Evolutionary conservation across 1,140 invertebrate species (phyloP).

Genomic region (Ditylenchus dipsaci): DNA sequence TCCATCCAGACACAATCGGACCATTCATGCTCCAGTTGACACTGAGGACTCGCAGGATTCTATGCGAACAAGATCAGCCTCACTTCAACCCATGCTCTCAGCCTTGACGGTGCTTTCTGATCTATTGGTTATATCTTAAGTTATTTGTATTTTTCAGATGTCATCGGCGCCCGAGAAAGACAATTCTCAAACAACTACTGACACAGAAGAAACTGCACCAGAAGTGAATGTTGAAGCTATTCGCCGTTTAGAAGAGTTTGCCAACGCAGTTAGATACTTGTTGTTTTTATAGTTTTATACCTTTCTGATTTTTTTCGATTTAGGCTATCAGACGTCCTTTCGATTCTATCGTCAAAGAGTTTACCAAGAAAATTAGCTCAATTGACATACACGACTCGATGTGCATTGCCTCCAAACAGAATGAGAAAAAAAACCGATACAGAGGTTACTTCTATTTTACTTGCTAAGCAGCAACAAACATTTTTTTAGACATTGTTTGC

Average conservation of each 20-base stretch:
- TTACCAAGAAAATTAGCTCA: not conserved
- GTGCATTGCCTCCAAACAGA: not conserved
- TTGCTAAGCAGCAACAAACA: not conserved
- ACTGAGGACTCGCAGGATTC: not conserved
- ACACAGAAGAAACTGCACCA: not conserved
- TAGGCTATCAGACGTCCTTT: not conserved
- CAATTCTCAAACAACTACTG: not conserved
- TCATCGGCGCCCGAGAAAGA: not conserved
- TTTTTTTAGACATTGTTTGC: constrained; percentile 15
- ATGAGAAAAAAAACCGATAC: not conserved
- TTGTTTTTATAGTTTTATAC: not conserved
- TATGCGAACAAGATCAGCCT: not conserved
- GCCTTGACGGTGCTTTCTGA: not conserved
- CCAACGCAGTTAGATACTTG: not conserved
- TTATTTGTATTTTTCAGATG: not conserved
- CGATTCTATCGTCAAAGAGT: not conserved
- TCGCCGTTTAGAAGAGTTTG: not conserved
- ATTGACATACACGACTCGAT: not conserved
- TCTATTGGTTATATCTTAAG: not conserved
- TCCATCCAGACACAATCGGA: not conserved
- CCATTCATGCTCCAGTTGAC: not conserved
- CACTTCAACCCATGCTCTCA: not conserved
- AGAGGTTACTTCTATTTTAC: not conserved
- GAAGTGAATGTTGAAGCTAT: not conserved
- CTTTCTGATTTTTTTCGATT: not conserved